phyloP scores from a whole-genome alignment of 2,888 invertebrate genomes.

The Drosophila longiperda region DNA sequence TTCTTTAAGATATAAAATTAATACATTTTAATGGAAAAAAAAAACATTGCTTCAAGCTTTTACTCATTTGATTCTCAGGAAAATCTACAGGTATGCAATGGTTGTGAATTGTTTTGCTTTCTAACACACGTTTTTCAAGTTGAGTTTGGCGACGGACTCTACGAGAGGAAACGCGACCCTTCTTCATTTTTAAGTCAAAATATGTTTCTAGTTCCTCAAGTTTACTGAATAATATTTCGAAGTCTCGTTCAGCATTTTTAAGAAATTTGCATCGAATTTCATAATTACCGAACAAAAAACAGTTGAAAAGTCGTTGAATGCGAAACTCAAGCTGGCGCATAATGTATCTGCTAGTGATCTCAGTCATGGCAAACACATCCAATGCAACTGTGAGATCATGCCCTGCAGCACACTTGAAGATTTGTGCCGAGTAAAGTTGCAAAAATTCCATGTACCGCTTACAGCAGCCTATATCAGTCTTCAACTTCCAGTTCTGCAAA shows the following conservation, averaged over 20 bases:
- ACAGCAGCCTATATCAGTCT: constrained; percentile 63
- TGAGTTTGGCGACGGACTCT: constrained; percentile 32
- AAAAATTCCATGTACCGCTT: constrained; percentile 77
- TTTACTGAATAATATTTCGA: constrained; percentile 71
- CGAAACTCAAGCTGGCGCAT: constrained; percentile 81
- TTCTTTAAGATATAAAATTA: constrained; percentile 4
- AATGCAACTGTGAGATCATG: constrained; percentile 66
- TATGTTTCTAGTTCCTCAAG: constrained; percentile 81
- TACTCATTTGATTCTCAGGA: constrained; percentile 72
- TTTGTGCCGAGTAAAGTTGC: constrained; percentile 71
- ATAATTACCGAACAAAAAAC: constrained; percentile 73
- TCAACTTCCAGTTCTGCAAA: constrained; percentile 62
- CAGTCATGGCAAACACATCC: constrained; percentile 80
- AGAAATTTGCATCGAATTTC: constrained; percentile 79
- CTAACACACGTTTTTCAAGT: constrained; percentile 1
- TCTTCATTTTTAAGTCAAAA: constrained; percentile 78
- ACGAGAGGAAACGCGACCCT: constrained; percentile 50
- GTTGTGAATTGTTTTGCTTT: background rate
- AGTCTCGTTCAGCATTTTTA: constrained; percentile 75
- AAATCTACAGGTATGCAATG: constrained; percentile 77
- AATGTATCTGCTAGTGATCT: constrained; percentile 75
- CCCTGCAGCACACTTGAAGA: constrained; percentile 73
- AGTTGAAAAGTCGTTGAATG: constrained; percentile 80
- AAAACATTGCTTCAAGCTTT: constrained; percentile 69
- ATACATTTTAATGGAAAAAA: constrained; percentile 41